Conservation (phyloP, 2,113 vertebrate species). For the Xyrauchen texanus region DNA sequence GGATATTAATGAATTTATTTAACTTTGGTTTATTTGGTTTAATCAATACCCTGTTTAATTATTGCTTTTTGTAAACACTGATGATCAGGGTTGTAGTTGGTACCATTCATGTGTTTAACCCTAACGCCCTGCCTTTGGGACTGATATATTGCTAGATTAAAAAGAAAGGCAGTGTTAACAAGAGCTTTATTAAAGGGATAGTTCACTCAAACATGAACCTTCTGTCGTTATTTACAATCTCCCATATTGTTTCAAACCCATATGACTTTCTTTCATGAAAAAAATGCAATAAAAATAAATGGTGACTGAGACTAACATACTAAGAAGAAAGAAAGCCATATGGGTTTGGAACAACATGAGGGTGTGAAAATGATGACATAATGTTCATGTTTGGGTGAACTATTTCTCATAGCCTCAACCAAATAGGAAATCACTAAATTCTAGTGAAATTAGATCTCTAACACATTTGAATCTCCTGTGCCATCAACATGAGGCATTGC, state of each 20-base stretch:
- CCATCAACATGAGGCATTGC: constrained; percentile 19
- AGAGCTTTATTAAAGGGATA: constrained; percentile 49
- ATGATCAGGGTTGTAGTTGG: background rate
- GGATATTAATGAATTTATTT: too few species aligned
- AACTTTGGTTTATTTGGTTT: constrained; percentile 19
- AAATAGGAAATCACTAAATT: constrained; percentile 54
- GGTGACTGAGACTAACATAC: too few species aligned
- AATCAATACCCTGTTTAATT: constrained; percentile 66
- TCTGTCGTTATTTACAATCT: too few species aligned
- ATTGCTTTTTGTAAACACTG: constrained; percentile 36
- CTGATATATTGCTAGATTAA: constrained; percentile 43
- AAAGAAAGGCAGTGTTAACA: constrained; percentile 49
- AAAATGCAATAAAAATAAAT: too few species aligned
- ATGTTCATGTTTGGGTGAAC: too few species aligned
- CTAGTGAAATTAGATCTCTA: constrained; percentile 33
- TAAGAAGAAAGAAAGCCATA: too few species aligned
- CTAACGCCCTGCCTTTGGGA: constrained; percentile 29
- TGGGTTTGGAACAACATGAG: too few species aligned
- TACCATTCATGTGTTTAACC: constrained; percentile 5
- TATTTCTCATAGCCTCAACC: constrained; percentile 16
- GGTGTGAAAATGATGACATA: too few species aligned
- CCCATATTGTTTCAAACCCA: too few species aligned
- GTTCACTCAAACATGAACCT: too few species aligned
- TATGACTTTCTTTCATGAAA: too few species aligned
- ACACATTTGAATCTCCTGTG: constrained; percentile 9